Conservation (phyloP, 2,113 vertebrate species). For the Cynopterus brachyotis region DNA sequence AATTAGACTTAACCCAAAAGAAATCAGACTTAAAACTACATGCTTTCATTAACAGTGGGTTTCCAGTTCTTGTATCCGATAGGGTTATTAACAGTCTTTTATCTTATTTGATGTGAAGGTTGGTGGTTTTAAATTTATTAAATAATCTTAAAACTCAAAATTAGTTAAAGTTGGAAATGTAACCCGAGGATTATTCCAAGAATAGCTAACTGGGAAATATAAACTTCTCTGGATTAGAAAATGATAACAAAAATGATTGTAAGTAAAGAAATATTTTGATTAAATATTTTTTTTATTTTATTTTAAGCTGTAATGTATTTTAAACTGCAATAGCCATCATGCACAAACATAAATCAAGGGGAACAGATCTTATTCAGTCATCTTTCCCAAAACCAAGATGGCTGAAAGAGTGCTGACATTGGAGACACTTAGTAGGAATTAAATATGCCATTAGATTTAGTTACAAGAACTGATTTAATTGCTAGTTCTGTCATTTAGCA, state of each 20-base stretch:
- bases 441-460: not conserved
- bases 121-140: not conserved
- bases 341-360: not conserved
- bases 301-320: not conserved
- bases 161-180: not conserved
- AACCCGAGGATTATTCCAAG: not conserved
- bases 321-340: not conserved
- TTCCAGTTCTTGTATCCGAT: not conserved
- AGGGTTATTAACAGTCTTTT: not conserved
- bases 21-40: not conserved
- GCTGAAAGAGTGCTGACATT: not conserved
- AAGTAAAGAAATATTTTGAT: not conserved
- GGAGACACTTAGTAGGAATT: not conserved
- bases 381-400: not conserved
- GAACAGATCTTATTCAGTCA: not conserved
- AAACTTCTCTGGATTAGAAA: not conserved
- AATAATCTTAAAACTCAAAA: not conserved
- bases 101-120: not conserved
- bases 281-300: not conserved
- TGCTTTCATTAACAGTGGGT: not conserved
- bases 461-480: not conserved
- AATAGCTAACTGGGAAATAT: not conserved
- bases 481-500: not conserved
- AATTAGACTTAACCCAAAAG: not conserved
- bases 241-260: not conserved